These are phyloP conservation scores for Pteronura brasiliensis DNA, from an alignment of 2,113 vertebrate species.

Conservation along the genomic window DNA sequence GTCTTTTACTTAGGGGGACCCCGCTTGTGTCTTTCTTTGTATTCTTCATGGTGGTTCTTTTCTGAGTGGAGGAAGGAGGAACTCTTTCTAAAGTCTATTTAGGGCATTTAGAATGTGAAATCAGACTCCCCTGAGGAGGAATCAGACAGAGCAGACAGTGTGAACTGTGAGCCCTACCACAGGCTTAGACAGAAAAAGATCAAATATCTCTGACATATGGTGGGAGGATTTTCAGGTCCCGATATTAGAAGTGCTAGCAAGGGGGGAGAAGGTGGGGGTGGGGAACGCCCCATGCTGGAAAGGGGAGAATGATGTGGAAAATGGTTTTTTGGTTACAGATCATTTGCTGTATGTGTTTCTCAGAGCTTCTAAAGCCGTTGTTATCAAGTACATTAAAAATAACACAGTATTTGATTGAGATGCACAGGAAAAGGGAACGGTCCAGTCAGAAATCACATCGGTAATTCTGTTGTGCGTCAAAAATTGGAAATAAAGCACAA, in stretches of 20 bases:
- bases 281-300: background rate
- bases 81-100: slow-evolving; percentile 52
- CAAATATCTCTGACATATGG: slow-evolving; percentile 75
- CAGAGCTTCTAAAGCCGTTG: background rate
- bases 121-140: slow-evolving; percentile 69
- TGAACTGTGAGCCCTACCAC: slow-evolving; percentile 64
- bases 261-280: background rate
- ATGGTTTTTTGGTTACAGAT: background rate
- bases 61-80: background rate
- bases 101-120: slow-evolving; percentile 62
- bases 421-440: background rate
- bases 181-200: slow-evolving; percentile 74
- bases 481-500: background rate
- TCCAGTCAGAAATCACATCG: slow-evolving; percentile 25
- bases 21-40: slow-evolving; percentile 24
- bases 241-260: slow-evolving; percentile 41
- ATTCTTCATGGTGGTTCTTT: background rate
- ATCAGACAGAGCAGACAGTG: slow-evolving; percentile 72
- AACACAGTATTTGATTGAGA: slow-evolving; percentile 38
- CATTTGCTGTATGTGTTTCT: slow-evolving; percentile 7
- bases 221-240: slow-evolving; percentile 61
- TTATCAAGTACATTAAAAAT: slow-evolving; percentile 21
- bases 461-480: background rate
- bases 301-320: background rate
- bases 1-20: background rate